Base-by-base conservation (phyloP, 2,888 invertebrate species). In the Ditylenchus weischeri region DNA sequence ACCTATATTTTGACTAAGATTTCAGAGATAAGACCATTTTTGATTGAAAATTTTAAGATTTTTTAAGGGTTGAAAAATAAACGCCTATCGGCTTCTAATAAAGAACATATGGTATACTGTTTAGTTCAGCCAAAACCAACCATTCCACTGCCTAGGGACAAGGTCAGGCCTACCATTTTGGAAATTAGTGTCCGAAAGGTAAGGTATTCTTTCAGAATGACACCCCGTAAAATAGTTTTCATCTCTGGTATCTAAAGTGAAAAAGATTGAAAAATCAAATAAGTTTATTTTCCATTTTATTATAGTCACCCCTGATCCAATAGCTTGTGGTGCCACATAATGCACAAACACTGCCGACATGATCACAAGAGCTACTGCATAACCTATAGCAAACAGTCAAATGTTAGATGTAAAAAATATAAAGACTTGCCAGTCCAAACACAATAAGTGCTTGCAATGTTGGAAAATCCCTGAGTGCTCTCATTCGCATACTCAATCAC, bases 181-280 rank as follows among this genome's bases (percentile, higher is more conserved):
- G 95, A 92, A 64, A 96, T 88, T 70, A 98, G 87, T 0, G 96
- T 96, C 76, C 91, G 88, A 84, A 93, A 91, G 61, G 95, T 94
- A 69, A 96, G 87, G 85, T 95, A 98, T 84, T 96, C 96, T 86
- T 98, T 96, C 64, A 98, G 86, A 60, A 93, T 91, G 1, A 98
- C 95, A 15, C 43, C 57, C 15, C 57, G 19, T 51, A 87, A 76
- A 74, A 96, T 94, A 2, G 95, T 95, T 87, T 96, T 96, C 80
- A 80, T 80, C 62, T 77, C 74, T 10, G 69, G 72, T 64, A 77
- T 75, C 43, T 43, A 15, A 43, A 43, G 15, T 43, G 11, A 8
- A 43, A 43, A 43, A 43, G 1, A 43, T 43, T 2, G 43, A 3
- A 43, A 15, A 15, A 3, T 43, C 43, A 43, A 15, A 43, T 2